These are phyloP conservation scores for Agriopis aurantiaria DNA, from an alignment of 2,888 invertebrate species.

Conservation along the genomic window DNA sequence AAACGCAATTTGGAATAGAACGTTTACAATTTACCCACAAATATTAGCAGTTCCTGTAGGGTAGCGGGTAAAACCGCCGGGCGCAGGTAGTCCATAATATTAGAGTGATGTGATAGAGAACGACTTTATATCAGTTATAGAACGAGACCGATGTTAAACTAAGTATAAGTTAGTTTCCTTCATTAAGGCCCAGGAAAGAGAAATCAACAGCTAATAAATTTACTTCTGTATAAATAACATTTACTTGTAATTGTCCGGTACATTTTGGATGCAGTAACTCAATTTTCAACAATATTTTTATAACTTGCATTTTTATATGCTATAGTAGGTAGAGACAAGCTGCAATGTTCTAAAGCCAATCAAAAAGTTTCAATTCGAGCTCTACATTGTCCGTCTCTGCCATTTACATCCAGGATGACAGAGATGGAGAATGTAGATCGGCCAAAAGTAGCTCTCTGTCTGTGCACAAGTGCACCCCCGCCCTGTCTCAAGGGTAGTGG, in stretches of 20 bases:
- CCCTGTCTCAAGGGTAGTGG: too few relatives aligned
- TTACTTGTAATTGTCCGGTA: conserved; percentile 34
- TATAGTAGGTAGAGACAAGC: too few relatives aligned
- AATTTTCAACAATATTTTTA: neutral
- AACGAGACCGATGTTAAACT: conserved; percentile 4
- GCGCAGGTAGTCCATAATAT: neutral
- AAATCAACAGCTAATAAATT: conserved; percentile 30
- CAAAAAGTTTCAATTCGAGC: too few relatives aligned
- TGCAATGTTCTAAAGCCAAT: too few relatives aligned
- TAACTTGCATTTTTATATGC: too few relatives aligned
- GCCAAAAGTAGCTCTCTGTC: too few relatives aligned
- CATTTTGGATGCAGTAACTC: conserved; percentile 2
- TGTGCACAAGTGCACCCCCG: too few relatives aligned
- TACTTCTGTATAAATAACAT: conserved; percentile 27
- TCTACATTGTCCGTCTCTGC: too few relatives aligned
- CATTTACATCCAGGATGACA: too few relatives aligned
- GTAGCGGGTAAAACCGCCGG: neutral
- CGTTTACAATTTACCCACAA: neutral
- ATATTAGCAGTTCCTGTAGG: too few relatives aligned
- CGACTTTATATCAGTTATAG: neutral
- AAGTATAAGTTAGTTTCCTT: conserved; percentile 34
- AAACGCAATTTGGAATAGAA: too few relatives aligned
- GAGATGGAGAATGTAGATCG: too few relatives aligned
- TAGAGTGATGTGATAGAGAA: neutral
- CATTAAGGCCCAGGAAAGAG: conserved; percentile 24